Evolutionary conservation across 2,113 vertebrate species (phyloP).

Genomic region (Macquaria ambigua): DNA sequence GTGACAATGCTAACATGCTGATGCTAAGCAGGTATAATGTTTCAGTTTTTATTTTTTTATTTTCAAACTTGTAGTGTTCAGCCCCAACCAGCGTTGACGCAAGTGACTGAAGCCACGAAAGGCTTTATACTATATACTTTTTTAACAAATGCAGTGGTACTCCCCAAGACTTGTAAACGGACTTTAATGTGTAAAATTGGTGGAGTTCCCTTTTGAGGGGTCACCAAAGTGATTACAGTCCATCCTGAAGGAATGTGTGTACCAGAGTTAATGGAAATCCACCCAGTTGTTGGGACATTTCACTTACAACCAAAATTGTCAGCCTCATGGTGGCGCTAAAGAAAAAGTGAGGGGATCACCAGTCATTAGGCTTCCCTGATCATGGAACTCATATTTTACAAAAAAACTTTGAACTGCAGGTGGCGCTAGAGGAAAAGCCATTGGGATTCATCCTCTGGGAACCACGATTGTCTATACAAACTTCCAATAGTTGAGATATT

Average conservation of each 20-base stretch:
- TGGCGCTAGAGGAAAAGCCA: not conserved
- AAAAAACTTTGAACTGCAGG: too few relatives aligned
- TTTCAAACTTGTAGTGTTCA: not conserved
- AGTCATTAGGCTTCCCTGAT: too few relatives aligned
- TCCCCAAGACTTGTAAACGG: not conserved
- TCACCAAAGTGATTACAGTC: not conserved
- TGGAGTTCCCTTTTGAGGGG: not conserved
- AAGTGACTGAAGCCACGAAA: not conserved
- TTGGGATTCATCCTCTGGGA: not conserved
- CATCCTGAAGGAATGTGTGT: not conserved
- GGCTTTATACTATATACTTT: too few relatives aligned
- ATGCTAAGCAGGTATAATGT: not conserved
- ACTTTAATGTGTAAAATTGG: not conserved
- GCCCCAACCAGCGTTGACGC: not conserved
- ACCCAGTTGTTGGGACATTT: not conserved
- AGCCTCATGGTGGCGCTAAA: not conserved
- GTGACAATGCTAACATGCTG: not conserved
- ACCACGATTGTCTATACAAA: not conserved
- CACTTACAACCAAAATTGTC: not conserved
- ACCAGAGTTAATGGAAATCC: not conserved
- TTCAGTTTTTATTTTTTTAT: not conserved
- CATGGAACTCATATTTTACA: too few relatives aligned
- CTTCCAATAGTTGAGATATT: not conserved
- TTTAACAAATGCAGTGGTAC: not conserved
- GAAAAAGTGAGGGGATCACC: not conserved